Evolutionary conservation across 1,140 invertebrate genomes (phyloP).

Genomic region (Musca domestica): DNA sequence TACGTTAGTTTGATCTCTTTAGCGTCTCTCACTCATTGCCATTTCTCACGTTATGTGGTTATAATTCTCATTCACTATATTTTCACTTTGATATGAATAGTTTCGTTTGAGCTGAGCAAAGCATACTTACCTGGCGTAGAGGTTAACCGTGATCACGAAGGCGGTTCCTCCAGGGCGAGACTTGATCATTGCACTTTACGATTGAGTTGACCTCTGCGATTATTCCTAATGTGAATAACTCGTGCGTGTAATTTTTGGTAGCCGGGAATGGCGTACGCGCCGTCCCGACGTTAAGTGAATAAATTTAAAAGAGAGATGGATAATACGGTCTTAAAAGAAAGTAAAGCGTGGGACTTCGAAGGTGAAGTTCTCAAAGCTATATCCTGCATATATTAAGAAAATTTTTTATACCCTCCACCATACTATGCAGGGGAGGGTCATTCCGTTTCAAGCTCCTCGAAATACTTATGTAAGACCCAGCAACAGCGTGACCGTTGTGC

Average conservation of each 20-base stretch:
- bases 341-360: not conserved
- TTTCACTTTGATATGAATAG: not conserved
- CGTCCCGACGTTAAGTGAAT: slow-evolving; percentile 26
- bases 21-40: not conserved
- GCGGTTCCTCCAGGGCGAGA: slow-evolving; percentile 62
- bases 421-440: no score
- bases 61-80: slow-evolving; percentile 38
- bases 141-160: slow-evolving; percentile 62
- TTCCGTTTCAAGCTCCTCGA: no score
- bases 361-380: no score
- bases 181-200: slow-evolving; percentile 40
- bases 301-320: slow-evolving; percentile 1
- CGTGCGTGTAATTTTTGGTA: slow-evolving; percentile 30
- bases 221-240: slow-evolving; percentile 35
- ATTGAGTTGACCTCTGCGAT: slow-evolving; percentile 41
- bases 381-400: no score
- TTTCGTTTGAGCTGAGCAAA: slow-evolving; percentile 16
- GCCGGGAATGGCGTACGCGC: slow-evolving; percentile 33
- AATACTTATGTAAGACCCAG: no score
- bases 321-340: not conserved
- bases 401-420: no score
- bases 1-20: not conserved
- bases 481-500: no score
- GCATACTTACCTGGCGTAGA: slow-evolving; percentile 57
- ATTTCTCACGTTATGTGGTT: no score